Evolutionary conservation across 2,888 invertebrate species (phyloP).

Genomic region (Hirtodrosophila trivittata): DNA sequence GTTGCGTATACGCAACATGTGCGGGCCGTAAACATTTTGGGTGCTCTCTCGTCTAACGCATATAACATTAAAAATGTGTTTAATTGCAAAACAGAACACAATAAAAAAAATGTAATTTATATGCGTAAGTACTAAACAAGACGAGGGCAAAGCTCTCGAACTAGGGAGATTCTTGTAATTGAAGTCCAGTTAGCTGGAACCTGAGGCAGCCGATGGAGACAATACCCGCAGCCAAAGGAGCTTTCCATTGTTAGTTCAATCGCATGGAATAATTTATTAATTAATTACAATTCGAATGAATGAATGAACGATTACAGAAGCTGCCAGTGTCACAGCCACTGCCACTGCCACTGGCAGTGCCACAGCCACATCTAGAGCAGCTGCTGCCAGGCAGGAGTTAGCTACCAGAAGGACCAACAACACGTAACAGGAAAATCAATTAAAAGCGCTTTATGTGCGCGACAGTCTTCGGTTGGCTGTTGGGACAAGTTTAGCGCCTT

Average conservation of each 20-base stretch:
- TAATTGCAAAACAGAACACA: conserved; percentile 58
- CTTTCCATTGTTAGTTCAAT: conserved; percentile 75
- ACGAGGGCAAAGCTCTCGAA: conserved; percentile 7
- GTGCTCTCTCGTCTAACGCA: conserved; percentile 3
- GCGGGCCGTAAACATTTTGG: conserved; percentile 55
- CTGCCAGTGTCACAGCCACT: conserved; percentile 27
- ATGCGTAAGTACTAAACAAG: conserved; percentile 28
- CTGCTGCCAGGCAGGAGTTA: conserved; percentile 24
- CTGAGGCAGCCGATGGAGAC: conserved; percentile 10
- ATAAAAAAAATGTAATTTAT: conserved; percentile 42
- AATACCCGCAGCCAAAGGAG: conserved; percentile 42
- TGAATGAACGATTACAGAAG: conserved; percentile 72
- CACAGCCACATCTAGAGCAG: conserved; percentile 26
- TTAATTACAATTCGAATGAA: conserved; percentile 79
- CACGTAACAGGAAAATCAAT: conserved; percentile 78
- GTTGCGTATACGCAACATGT: conserved; percentile 64
- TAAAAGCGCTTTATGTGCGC: conserved; percentile 78
- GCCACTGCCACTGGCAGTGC: background rate
- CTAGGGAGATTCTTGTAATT: conserved; percentile 38
- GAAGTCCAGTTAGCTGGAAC: conserved; percentile 31
- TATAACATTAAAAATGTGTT: conserved; percentile 67
- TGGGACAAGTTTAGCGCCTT: conserved; percentile 70
- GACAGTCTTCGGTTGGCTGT: conserved; percentile 63
- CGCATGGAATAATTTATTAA: conserved; percentile 78
- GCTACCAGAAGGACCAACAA: conserved; percentile 51